These are phyloP conservation scores for Nesidiocoris tenuis DNA, from an alignment of 2,888 invertebrate genomes.

Conservation along the genomic window DNA sequence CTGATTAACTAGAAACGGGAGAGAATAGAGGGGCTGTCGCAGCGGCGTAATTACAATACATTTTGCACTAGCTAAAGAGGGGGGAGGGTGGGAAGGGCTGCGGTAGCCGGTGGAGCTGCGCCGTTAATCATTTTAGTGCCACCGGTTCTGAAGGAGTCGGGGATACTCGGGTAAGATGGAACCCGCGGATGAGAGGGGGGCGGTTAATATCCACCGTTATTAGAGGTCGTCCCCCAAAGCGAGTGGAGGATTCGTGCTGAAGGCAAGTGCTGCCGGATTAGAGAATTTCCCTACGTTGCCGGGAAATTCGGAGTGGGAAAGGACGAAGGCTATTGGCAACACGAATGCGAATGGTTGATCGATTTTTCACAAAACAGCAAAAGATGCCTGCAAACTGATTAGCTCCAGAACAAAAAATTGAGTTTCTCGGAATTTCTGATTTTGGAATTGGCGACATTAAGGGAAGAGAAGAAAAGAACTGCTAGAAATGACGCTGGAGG, in stretches of 20 bases:
- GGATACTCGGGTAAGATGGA: not conserved
- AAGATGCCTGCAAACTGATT: too few relatives aligned
- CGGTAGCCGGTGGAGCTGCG: constrained; percentile 3
- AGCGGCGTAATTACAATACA: constrained; percentile 13
- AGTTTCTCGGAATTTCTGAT: too few relatives aligned
- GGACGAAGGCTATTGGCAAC: too few relatives aligned
- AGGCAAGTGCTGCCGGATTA: too few relatives aligned
- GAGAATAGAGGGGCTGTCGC: not conserved
- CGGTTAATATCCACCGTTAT: not conserved
- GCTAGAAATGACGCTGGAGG: not conserved
- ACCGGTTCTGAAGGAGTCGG: not conserved
- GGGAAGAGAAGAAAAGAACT: not conserved
- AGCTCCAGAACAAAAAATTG: too few relatives aligned
- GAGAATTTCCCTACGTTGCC: too few relatives aligned
- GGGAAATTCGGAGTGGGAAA: too few relatives aligned
- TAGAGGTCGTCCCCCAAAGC: not conserved
- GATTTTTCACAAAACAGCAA: too few relatives aligned
- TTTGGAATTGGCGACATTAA: too few relatives aligned
- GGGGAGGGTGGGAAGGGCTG: too few relatives aligned
- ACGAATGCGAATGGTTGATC: too few relatives aligned
- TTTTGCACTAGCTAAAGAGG: constrained; percentile 14
- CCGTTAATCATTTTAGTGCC: constrained; percentile 25
- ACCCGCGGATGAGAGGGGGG: not conserved
- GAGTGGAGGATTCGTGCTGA: not conserved
- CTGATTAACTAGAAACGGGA: too few relatives aligned